These are phyloP conservation scores for Scaptomyza reducta DNA, from an alignment of 2,888 invertebrate genomes.

Conservation along the genomic window DNA sequence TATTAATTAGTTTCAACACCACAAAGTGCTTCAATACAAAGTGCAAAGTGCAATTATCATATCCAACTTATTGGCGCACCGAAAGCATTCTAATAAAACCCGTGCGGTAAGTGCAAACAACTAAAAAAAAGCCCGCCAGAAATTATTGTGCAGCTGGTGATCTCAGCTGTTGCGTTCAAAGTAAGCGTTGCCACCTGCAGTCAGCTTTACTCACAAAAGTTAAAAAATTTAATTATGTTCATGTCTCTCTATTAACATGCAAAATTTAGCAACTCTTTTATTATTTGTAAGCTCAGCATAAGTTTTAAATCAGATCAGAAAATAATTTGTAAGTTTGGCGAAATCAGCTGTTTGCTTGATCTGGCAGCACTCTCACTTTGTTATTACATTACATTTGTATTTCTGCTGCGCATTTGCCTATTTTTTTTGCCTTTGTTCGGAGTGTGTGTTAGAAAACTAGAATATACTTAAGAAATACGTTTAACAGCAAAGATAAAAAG, in stretches of 20 bases:
- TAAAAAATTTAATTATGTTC: neutral
- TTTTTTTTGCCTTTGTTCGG: conserved; percentile 71
- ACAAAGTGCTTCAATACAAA: neutral
- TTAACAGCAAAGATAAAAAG: conserved; percentile 43
- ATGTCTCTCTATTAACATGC: neutral
- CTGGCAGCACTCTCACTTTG: conserved; percentile 63
- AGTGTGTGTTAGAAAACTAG: conserved; percentile 65
- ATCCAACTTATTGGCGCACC: neutral
- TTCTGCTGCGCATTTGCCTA: conserved; percentile 77
- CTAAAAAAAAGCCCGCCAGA: conserved; percentile 71
- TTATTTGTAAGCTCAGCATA: neutral
- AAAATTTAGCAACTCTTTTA: neutral
- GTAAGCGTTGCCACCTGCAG: conserved; percentile 40
- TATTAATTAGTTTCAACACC: neutral
- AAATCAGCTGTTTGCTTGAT: conserved; percentile 61
- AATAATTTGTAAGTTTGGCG: conserved; percentile 14
- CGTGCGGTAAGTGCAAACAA: conserved; percentile 40
- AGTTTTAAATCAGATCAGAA: neutral
- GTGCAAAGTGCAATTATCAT: neutral
- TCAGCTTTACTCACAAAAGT: neutral
- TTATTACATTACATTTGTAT: conserved; percentile 78
- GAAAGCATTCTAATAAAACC: conserved; percentile 17
- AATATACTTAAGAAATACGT: conserved; percentile 51
- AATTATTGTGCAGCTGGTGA: conserved; percentile 33
- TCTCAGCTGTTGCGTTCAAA: conserved; percentile 55